phyloP scores from a whole-genome alignment of 30 jellyfish, hydroid and myxozoan species.

The Chrysaora quinquecirrha region DNA sequence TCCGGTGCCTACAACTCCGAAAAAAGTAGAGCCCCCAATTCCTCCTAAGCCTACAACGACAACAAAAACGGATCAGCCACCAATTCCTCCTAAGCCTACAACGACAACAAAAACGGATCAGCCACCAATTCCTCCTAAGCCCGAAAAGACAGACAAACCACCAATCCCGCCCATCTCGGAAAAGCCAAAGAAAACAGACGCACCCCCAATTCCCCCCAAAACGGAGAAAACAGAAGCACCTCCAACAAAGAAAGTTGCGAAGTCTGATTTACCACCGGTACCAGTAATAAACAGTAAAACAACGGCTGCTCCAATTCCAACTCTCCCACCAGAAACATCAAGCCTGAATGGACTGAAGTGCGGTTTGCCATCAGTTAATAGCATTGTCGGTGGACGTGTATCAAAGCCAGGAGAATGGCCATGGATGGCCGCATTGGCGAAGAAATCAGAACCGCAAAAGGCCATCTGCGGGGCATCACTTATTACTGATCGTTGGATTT shows the following conservation, averaged over 20 bases:
- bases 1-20: constrained; percentile 19
- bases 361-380: constrained; percentile 6
- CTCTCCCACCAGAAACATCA: constrained; percentile 42
- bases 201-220: neutral
- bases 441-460: constrained; percentile 16
- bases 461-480: constrained; percentile 68
- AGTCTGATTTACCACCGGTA: constrained; percentile 12
- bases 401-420: constrained; percentile 62
- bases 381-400: constrained; percentile 55
- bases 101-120: constrained; percentile 5
- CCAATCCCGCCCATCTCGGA: constrained; percentile 38
- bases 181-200: constrained; percentile 20
- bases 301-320: neutral
- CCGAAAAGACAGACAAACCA: neutral
- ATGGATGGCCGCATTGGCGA: constrained; percentile 71
- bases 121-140: constrained; percentile 29
- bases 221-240: constrained; percentile 3
- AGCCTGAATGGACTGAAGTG: constrained; percentile 36
- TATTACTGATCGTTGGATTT: constrained; percentile 64
- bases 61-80: constrained; percentile 14
- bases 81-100: constrained; percentile 38
- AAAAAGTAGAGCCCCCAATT: constrained; percentile 1
- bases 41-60: constrained; percentile 41
- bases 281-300: neutral
- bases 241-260: neutral